Conservation (phyloP, 2,797 vertebrate species). For the Denticeps clupeoides region DNA sequence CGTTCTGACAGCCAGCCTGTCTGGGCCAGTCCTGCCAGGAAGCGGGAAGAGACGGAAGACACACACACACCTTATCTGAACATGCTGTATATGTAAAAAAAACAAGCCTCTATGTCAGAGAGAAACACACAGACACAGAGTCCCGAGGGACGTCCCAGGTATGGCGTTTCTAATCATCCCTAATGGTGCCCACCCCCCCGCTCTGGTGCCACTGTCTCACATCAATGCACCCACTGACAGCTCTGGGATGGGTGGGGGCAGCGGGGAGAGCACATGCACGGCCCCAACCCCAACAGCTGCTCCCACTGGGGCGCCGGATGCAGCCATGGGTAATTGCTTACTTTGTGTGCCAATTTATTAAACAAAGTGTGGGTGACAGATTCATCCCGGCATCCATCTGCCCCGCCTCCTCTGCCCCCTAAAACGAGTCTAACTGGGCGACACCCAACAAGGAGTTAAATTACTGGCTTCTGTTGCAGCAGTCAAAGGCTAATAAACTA, state of each 20-base stretch:
- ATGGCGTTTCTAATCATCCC: constrained; percentile 52
- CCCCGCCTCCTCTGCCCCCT: constrained; percentile 6
- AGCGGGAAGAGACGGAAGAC: constrained; percentile 3
- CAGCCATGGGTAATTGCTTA: constrained; percentile 31
- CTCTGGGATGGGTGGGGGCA: constrained; percentile 28
- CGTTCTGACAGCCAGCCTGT: neutral
- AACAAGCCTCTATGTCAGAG: neutral
- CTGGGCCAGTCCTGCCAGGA: constrained; percentile 5
- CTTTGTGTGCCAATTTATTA: constrained; percentile 52
- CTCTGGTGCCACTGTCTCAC: constrained; percentile 44
- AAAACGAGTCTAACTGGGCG: constrained; percentile 7
- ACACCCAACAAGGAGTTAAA: no score
- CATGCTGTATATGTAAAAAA: neutral
- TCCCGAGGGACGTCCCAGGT: constrained; percentile 35
- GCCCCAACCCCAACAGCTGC: constrained; percentile 71
- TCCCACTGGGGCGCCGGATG: constrained; percentile 47
- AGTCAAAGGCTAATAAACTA: no score
- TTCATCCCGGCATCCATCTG: constrained; percentile 35
- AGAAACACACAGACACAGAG: neutral
- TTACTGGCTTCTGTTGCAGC: no score
- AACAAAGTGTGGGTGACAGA: constrained; percentile 46
- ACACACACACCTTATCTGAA: neutral
- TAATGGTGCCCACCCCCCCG: constrained; percentile 39
- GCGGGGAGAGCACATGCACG: no score
- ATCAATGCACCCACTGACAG: constrained; percentile 68